Evolutionary conservation across 2,888 invertebrate genomes (phyloP).

Genomic region (Notodonta dromedarius): DNA sequence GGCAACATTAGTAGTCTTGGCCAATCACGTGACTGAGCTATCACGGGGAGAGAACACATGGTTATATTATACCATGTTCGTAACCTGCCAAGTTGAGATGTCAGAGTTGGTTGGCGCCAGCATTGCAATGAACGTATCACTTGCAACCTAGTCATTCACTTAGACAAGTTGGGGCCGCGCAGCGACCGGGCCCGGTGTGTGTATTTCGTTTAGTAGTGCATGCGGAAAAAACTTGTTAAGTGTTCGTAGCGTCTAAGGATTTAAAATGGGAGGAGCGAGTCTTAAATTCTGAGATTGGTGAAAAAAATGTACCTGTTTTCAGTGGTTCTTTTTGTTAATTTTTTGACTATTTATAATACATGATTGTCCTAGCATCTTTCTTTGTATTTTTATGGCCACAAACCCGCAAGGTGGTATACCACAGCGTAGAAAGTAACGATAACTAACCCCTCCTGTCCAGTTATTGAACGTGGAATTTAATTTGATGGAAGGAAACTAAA

Average conservation of each 20-base stretch:
- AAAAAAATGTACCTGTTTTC: conserved; percentile 81
- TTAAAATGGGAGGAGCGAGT: conserved; percentile 70
- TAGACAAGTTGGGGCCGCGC: conserved; percentile 65
- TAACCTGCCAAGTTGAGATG: conserved; percentile 34
- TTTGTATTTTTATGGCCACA: conserved; percentile 47
- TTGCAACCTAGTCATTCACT: conserved; percentile 83
- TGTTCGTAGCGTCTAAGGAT: conserved; percentile 82
- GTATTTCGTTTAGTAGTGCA: conserved; percentile 78
- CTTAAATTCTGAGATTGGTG: conserved; percentile 81
- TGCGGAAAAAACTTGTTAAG: conserved; percentile 79
- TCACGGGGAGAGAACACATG: conserved; percentile 4
- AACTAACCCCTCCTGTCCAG: no score
- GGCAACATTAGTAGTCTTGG: no score
- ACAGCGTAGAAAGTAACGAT: no score
- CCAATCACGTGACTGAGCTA: no score
- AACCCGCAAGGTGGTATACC: no score
- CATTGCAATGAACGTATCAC: conserved; percentile 61
- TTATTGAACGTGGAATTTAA: no score
- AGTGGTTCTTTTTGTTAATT: conserved; percentile 82
- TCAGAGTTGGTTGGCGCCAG: conserved; percentile 48
- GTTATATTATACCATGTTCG: conserved; percentile 27
- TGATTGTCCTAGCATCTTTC: conserved; percentile 82
- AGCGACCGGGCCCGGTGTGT: conserved; percentile 51
- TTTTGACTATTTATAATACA: conserved; percentile 84
- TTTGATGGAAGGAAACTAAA: no score